phyloP scores from a whole-genome alignment of 2,113 vertebrate genomes.

The Coreoperca whiteheadi region DNA sequence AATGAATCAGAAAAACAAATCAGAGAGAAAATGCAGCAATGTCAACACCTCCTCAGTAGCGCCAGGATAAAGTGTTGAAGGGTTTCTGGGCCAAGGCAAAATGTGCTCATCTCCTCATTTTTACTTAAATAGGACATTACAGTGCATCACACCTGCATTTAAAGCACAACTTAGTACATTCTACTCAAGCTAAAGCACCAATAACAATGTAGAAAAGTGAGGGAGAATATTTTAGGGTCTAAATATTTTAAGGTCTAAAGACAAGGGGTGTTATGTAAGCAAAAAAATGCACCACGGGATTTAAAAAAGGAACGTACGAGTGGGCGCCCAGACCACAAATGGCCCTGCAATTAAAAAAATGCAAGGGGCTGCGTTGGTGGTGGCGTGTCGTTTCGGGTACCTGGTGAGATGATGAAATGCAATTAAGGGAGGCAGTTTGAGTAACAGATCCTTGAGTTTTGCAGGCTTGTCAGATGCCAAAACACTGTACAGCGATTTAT shows the following conservation, averaged over 20 bases:
- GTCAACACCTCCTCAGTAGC: background rate
- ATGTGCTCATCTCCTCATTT: background rate
- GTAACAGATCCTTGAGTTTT: background rate
- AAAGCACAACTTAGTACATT: background rate
- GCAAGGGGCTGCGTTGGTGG: background rate
- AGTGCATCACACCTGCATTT: background rate
- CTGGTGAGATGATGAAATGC: background rate
- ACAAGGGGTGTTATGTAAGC: background rate
- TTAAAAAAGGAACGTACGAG: background rate
- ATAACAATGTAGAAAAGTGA: background rate
- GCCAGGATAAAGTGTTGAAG: background rate
- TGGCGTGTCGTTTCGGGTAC: conserved; percentile 2
- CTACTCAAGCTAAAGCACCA: background rate
- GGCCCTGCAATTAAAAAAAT: background rate
- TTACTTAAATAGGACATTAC: background rate
- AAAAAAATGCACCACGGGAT: background rate
- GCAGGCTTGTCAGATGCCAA: background rate
- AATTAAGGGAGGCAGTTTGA: background rate
- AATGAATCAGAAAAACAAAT: background rate
- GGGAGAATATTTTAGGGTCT: background rate
- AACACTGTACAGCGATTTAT: background rate
- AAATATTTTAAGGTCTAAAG: background rate
- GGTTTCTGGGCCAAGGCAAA: background rate
- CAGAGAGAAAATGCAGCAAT: background rate
- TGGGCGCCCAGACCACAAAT: background rate